Percentiles rank a stretch among this genome's conserved stretches.
phyloP scores from a whole-genome alignment of 2,888 invertebrate species.

The Melitaea athalia region DNA sequence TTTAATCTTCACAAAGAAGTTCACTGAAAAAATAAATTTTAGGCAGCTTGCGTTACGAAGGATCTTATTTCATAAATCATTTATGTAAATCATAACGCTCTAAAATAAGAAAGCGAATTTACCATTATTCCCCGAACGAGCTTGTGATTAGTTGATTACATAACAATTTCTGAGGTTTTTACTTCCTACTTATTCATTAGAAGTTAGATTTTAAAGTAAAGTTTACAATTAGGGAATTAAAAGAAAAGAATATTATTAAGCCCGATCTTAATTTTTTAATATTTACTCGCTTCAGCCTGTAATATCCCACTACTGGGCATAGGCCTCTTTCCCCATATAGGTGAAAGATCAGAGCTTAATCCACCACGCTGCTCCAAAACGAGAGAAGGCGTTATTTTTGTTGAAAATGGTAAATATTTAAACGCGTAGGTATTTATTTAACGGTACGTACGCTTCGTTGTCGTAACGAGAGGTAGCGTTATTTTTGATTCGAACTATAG shows the following conservation, averaged over 20 bases:
- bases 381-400: too few relatives aligned
- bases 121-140: constrained; percentile 25
- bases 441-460: too few relatives aligned
- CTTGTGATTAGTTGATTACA: constrained; percentile 31
- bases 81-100: constrained; percentile 39
- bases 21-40: constrained; percentile 23
- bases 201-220: neutral
- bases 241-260: neutral
- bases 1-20: constrained; percentile 19
- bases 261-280: too few relatives aligned
- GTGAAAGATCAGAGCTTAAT: too few relatives aligned
- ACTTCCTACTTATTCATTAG: constrained; percentile 19
- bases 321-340: too few relatives aligned
- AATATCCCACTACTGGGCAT: too few relatives aligned
- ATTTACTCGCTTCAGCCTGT: too few relatives aligned
- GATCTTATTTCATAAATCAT: constrained; percentile 40
- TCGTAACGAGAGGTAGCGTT: too few relatives aligned
- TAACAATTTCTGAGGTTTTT: constrained; percentile 31
- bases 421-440: too few relatives aligned
- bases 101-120: constrained; percentile 36
- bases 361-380: too few relatives aligned
- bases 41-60: constrained; percentile 29
- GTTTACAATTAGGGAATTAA: neutral
- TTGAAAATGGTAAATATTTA: too few relatives aligned
- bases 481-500: too few relatives aligned